Percentiles rank a stretch among this genome's conserved stretches.
phyloP scores from a whole-genome alignment of 2,888 invertebrate species.

The Orgyia antiqua region DNA sequence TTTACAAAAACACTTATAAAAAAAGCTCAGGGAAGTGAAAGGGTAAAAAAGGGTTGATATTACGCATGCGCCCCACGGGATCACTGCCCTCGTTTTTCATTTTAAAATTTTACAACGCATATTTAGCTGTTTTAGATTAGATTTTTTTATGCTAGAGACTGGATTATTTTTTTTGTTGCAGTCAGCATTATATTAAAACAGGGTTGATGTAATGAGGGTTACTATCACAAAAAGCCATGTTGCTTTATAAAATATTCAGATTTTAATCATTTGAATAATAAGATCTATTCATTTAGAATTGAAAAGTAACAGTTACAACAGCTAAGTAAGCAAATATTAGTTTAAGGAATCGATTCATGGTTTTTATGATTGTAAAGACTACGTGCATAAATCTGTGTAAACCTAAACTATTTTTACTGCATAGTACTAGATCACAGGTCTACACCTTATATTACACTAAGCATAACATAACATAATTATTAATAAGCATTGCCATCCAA shows the following conservation, averaged over 20 bases:
- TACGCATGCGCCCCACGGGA: constrained; percentile 72
- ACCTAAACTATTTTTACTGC: too few relatives aligned
- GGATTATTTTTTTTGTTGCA: constrained; percentile 12
- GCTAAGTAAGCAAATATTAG: too few relatives aligned
- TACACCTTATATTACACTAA: too few relatives aligned
- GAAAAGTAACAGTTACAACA: too few relatives aligned
- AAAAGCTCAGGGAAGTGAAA: constrained; percentile 68
- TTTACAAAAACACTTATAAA: constrained; percentile 74
- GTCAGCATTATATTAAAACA: constrained; percentile 14
- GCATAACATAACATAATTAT: too few relatives aligned
- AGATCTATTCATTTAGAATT: too few relatives aligned
- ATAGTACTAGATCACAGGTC: too few relatives aligned
- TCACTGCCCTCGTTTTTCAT: constrained; percentile 67
- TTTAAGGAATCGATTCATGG: too few relatives aligned
- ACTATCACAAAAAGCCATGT: constrained; percentile 5
- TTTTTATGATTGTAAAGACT: too few relatives aligned
- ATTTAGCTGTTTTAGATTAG: constrained; percentile 29
- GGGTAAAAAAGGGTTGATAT: constrained; percentile 75
- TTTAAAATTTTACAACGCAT: constrained; percentile 51
- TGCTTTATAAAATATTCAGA: neutral
- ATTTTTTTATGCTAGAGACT: constrained; percentile 17
- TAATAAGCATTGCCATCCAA: too few relatives aligned
- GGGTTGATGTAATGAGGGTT: constrained; percentile 21
- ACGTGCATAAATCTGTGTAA: too few relatives aligned
- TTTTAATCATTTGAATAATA: too few relatives aligned